phyloP scores from a whole-genome alignment of 2,888 invertebrate species.

The Bhutanitis thaidina region DNA sequence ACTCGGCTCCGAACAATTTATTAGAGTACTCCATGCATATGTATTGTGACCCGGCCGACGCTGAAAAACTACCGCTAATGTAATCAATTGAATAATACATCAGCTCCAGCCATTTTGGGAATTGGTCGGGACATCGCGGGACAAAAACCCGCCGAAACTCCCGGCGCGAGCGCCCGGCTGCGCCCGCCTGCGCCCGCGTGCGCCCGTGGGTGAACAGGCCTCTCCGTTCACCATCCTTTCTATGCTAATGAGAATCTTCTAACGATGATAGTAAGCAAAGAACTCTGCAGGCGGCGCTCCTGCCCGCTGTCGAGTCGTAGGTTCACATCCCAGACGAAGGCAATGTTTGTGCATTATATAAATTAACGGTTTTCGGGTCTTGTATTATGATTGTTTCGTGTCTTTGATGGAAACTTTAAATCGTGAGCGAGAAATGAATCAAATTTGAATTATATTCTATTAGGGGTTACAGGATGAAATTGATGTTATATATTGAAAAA shows the following conservation, averaged over 20 bases:
- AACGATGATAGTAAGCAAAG: no score
- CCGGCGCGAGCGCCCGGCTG: slow-evolving; percentile 1
- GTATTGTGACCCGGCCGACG: slow-evolving; percentile 45
- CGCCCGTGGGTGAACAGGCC: slow-evolving; percentile 2
- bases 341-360: no score
- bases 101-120: slow-evolving; percentile 58
- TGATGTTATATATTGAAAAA: no score
- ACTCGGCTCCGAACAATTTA: slow-evolving; percentile 47
- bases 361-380: no score
- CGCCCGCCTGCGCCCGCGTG: slow-evolving; percentile 2
- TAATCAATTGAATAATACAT: slow-evolving; percentile 73
- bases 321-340: no score
- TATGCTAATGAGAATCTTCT: neutral
- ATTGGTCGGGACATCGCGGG: slow-evolving; percentile 37
- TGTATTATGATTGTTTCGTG: no score
- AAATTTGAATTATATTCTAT: no score
- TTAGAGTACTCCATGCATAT: slow-evolving; percentile 67
- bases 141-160: slow-evolving; percentile 35
- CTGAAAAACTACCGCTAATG: slow-evolving; percentile 65
- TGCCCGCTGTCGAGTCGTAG: no score
- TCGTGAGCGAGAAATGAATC: no score
- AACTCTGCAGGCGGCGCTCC: no score
- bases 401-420: no score
- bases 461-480: no score
- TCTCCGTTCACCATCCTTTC: slow-evolving; percentile 7